Evolutionary conservation across 2,113 vertebrate genomes (phyloP), one percentile per base, ranked within the genome.

Genomic region (Microtus richardsoni): DNA sequence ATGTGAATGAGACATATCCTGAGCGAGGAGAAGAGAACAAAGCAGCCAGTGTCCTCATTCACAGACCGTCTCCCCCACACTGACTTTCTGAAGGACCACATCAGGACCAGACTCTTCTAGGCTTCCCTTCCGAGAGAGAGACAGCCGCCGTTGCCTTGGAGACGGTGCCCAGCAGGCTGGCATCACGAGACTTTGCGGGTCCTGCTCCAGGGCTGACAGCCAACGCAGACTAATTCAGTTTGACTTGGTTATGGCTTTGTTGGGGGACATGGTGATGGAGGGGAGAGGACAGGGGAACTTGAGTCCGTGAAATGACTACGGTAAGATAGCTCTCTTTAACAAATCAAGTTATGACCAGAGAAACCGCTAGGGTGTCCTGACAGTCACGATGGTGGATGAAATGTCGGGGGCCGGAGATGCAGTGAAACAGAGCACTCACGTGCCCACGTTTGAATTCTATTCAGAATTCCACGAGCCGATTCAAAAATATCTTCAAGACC

Each of bases 131-230:
- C 17, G 64, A 82, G 74, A 70, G 74, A 36, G 75, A 93, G 90
- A 64, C 49, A 21, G 70, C 62, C 47, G 41, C 17, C 7, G 96
- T 97, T 96, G 96, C 96, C 97, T 74, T 96, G 97, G 97, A 92
- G 96, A 97, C 96, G 47, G 86, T 58, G 80, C 49, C 66, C 24
- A 21, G 84, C 26, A 10, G 80, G 84, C 95, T 13, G 52, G 90
- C 88, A 30, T 90, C 88, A 10, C 1, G 2, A 78, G 88, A 88
- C 44, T n/a, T 41, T 7, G 8, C 71, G 44, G 28, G 4, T 79
- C 95, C 44, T 92, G 73, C 94, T 82, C 96, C 22, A 0, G 19
- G 85, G 84, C 94, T 93, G 71, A 84, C 75, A 93, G 70, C 94
- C 96, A 92, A 5, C 10, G 88, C 95, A n/a, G 80, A 79, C 39